phyloP scores from a whole-genome alignment of 2,797 vertebrate species.

The Enteromius mattozi region DNA sequence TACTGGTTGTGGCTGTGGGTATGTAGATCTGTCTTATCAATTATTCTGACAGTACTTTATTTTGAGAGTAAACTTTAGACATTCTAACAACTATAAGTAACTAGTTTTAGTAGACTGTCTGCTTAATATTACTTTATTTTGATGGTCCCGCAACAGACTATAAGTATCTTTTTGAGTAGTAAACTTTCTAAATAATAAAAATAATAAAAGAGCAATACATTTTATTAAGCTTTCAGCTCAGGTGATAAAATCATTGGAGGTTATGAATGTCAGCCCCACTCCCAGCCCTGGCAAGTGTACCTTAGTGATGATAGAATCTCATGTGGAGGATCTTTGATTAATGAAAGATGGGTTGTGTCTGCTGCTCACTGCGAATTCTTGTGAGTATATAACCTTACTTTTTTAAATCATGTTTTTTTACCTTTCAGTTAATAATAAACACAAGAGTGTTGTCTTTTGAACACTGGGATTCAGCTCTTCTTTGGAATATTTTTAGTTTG shows the following conservation, averaged over 20 bases:
- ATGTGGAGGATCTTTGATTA: constrained; percentile 71
- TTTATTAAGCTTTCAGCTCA: constrained; percentile 46
- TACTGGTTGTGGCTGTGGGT: too few relatives aligned
- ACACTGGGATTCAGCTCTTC: background rate
- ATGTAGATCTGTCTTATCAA: too few relatives aligned
- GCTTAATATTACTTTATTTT: background rate
- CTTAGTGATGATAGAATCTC: constrained; percentile 47
- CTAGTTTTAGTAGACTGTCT: background rate
- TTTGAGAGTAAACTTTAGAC: background rate
- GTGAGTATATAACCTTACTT: constrained; percentile 57
- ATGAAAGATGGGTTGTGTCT: constrained; percentile 65
- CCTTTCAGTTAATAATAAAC: background rate
- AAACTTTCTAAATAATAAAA: too few relatives aligned
- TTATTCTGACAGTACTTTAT: background rate
- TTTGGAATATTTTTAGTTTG: background rate
- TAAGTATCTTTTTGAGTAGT: too few relatives aligned
- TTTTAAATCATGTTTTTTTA: background rate
- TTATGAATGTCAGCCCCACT: constrained; percentile 65
- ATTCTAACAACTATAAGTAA: too few relatives aligned
- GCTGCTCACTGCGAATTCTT: constrained; percentile 70
- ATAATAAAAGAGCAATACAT: background rate
- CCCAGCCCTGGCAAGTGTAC: constrained; percentile 69
- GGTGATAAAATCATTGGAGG: constrained; percentile 77
- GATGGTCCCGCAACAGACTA: background rate
- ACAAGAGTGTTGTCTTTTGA: background rate